Percentiles rank a stretch among this genome's conserved stretches.
Conservation (phyloP, 2,888 invertebrate species). For the Notocelia uddmanniana region DNA sequence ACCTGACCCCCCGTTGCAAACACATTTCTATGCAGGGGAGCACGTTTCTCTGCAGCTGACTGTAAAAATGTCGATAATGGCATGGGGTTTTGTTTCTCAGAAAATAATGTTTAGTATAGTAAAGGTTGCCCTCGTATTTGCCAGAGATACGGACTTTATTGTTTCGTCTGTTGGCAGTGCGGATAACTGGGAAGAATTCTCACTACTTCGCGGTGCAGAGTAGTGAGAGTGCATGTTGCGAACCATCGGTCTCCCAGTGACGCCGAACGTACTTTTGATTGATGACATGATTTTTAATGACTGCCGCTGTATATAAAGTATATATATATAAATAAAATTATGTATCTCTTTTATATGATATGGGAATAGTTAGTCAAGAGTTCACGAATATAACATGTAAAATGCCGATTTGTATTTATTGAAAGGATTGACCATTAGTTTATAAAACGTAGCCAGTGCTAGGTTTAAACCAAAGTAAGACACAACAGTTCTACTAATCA, state of each 20-base stretch:
- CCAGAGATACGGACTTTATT: too few relatives aligned
- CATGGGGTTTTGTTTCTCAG: background rate
- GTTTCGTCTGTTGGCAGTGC: too few relatives aligned
- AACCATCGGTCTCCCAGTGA: background rate
- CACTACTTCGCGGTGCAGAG: background rate
- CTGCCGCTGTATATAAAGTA: conserved; percentile 36
- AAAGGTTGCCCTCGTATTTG: too few relatives aligned
- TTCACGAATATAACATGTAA: conserved; percentile 36
- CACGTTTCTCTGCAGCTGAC: too few relatives aligned
- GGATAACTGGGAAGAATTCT: too few relatives aligned
- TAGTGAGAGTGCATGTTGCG: background rate
- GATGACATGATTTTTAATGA: conserved; percentile 20
- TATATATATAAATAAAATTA: conserved; percentile 37
- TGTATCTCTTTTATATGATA: conserved; percentile 39
- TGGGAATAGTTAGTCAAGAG: conserved; percentile 36
- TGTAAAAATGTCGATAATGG: background rate
- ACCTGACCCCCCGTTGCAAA: too few relatives aligned
- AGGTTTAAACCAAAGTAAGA: background rate
- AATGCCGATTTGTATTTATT: conserved; percentile 37
- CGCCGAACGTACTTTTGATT: background rate
- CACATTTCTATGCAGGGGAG: too few relatives aligned
- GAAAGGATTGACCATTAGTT: background rate
- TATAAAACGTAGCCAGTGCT: background rate
- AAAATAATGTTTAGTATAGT: background rate
- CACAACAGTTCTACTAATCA: background rate